Percentiles rank a stretch among this genome's conserved stretches.
Evolutionary conservation across 2,113 vertebrate species (phyloP).

Genomic region (Gobiocypris rarus): DNA sequence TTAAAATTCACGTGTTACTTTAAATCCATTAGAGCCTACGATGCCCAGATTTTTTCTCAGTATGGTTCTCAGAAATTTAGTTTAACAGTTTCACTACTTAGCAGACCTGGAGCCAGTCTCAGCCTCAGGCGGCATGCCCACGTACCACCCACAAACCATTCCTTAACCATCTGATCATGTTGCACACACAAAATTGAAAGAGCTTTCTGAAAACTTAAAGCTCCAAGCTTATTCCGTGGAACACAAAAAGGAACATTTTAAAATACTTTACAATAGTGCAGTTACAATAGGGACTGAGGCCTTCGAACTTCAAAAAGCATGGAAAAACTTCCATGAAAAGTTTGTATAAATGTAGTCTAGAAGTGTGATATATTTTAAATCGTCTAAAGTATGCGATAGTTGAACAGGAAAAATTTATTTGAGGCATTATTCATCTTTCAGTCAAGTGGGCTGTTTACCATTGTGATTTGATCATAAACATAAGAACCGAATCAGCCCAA

Average conservation of each 20-base stretch:
- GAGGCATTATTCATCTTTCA: neutral
- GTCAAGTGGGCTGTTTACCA: too few relatives aligned
- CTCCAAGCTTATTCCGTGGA: neutral
- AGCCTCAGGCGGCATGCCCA: constrained; percentile 13
- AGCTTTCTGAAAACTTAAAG: neutral
- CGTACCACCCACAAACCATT: constrained; percentile 12
- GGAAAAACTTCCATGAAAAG: neutral
- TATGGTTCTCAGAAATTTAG: neutral
- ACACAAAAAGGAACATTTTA: neutral
- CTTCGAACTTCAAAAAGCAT: neutral
- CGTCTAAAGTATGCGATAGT: neutral
- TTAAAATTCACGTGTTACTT: neutral
- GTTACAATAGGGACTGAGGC: neutral
- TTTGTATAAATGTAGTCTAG: neutral
- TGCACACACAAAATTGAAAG: neutral
- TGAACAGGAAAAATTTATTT: neutral
- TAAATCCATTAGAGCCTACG: neutral
- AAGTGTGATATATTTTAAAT: neutral
- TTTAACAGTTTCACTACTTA: constrained; percentile 14
- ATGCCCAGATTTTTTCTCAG: neutral
- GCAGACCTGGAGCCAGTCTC: constrained; percentile 23
- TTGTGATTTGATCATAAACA: neutral
- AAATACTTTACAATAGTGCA: too few relatives aligned
- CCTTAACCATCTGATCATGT: constrained; percentile 18
- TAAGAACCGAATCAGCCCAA: neutral